phyloP scores from a whole-genome alignment of 2,888 invertebrate genomes.

The Conus canariensis region DNA sequence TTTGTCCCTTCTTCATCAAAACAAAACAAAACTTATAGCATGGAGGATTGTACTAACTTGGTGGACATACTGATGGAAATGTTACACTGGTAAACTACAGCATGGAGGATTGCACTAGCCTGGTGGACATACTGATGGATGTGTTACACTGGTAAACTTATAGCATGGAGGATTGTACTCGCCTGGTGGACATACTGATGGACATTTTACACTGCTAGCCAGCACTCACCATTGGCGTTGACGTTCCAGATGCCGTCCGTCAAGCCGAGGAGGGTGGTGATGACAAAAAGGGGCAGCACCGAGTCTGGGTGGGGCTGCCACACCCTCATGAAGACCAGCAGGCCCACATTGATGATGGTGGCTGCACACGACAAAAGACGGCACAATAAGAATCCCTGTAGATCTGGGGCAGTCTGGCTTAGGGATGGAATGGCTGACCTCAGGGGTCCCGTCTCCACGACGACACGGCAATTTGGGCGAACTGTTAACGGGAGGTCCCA shows the following conservation, averaged over 20 bases:
- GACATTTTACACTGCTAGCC: too few species aligned
- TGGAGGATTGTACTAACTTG: too few species aligned
- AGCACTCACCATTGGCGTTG: constrained; percentile 74
- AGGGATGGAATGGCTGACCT: not conserved
- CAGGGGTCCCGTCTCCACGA: not conserved
- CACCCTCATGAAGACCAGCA: constrained; percentile 66
- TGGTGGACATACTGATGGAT: not conserved
- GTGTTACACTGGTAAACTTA: too few species aligned
- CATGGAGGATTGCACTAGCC: too few species aligned
- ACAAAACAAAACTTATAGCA: too few species aligned
- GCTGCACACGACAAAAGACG: constrained; percentile 60
- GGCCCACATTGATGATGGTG: constrained; percentile 60
- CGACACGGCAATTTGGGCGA: constrained; percentile 19
- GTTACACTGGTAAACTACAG: too few species aligned
- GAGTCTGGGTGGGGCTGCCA: constrained; percentile 67
- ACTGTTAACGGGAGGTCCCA: not conserved
- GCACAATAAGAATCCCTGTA: not conserved
- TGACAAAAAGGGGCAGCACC: constrained; percentile 61
- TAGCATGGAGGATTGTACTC: too few species aligned
- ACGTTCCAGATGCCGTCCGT: constrained; percentile 76
- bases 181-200: not conserved
- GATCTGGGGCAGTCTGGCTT: not conserved
- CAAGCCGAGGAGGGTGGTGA: constrained; percentile 73
- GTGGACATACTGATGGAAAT: too few species aligned
- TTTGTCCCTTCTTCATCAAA: too few species aligned